Evolutionary conservation across 2,113 vertebrate species (phyloP).

Genomic region (Diphyllodes magnificus): DNA sequence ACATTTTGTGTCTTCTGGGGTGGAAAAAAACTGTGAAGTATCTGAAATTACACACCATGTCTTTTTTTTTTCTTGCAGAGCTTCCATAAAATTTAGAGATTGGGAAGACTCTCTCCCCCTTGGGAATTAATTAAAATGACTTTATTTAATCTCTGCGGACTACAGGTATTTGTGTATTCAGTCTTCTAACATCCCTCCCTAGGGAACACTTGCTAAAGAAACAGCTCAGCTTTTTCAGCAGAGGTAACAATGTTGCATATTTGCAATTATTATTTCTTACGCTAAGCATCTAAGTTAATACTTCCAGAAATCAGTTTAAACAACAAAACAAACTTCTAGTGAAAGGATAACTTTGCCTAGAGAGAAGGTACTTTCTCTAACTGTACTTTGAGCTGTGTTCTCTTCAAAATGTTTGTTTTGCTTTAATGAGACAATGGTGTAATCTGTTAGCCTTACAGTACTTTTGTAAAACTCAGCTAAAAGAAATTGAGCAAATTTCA

Average conservation of each 20-base stretch:
- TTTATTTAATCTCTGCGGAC: background rate
- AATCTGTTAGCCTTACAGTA: rapidly evolving
- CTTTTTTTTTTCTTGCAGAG: background rate
- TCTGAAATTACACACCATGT: background rate
- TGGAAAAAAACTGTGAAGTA: background rate
- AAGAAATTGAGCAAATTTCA: background rate
- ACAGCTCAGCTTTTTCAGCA: background rate
- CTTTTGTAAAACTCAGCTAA: background rate
- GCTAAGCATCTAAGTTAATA: background rate
- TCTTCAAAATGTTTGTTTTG: background rate
- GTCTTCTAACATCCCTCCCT: background rate
- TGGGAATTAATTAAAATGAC: conserved; percentile 14
- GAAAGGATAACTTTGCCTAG: background rate
- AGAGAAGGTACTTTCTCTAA: background rate
- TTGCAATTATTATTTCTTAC: background rate
- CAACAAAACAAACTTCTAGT: background rate
- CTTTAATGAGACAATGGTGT: background rate
- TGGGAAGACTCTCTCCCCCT: background rate
- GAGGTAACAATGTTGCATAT: background rate
- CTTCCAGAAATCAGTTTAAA: background rate
- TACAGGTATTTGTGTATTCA: background rate
- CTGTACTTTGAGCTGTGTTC: background rate
- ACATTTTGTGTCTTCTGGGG: background rate
- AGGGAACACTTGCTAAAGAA: background rate
- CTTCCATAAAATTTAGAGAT: background rate